These are phyloP conservation scores for Sigmodon hispidus DNA, from an alignment of 2,113 vertebrate species.

Conservation along the genomic window DNA sequence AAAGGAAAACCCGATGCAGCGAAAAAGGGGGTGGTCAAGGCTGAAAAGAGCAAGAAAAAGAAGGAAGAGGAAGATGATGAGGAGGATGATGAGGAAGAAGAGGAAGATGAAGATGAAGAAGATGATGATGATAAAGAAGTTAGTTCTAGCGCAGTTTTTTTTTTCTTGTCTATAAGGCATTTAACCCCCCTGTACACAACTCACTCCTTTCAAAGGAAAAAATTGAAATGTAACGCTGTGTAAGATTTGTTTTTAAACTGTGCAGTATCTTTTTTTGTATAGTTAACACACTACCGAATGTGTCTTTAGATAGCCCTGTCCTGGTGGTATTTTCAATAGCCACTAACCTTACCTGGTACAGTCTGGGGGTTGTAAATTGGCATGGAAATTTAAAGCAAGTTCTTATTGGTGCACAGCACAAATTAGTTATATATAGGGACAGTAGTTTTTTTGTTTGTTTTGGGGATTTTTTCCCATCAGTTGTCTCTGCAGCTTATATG, in stretches of 20 bases:
- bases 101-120: too few relatives aligned
- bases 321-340: constrained; percentile 92
- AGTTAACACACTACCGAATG: constrained; percentile 96
- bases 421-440: constrained; percentile 89
- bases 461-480: too few relatives aligned
- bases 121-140: too few relatives aligned
- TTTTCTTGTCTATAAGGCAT: constrained; percentile 95
- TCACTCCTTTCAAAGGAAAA: constrained; percentile 90
- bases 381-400: constrained; percentile 89
- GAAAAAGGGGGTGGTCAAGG: too few relatives aligned
- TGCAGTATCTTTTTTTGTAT: constrained; percentile 95
- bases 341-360: constrained; percentile 94
- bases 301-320: constrained; percentile 93
- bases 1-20: too few relatives aligned
- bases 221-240: constrained; percentile 90
- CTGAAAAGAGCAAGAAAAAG: too few relatives aligned
- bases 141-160: too few relatives aligned
- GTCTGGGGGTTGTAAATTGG: constrained; percentile 90
- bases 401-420: constrained; percentile 93
- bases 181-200: constrained; percentile 93
- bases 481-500: too few relatives aligned
- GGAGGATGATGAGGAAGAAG: too few relatives aligned
- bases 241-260: constrained; percentile 95
- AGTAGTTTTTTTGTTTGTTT: too few relatives aligned
- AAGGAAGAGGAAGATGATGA: too few relatives aligned